phyloP scores from a whole-genome alignment of 2,888 invertebrate species.

The Linnaemya tessellans region DNA sequence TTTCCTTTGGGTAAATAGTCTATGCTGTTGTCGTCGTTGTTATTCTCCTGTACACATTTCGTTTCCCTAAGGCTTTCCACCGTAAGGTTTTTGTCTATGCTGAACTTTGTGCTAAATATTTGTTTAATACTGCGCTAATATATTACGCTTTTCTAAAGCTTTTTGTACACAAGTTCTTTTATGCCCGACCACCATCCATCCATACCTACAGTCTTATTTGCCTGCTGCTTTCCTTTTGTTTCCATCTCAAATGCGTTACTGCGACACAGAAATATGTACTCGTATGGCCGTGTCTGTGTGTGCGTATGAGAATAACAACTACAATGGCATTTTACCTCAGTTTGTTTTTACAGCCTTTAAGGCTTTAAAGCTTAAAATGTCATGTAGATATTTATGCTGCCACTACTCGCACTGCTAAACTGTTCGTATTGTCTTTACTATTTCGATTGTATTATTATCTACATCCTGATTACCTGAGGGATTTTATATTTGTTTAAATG shows the following conservation, averaged over 20 bases:
- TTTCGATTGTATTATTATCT: slow-evolving; percentile 56
- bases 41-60: slow-evolving; percentile 12
- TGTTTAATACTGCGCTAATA: slow-evolving; percentile 70
- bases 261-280: slow-evolving; percentile 9
- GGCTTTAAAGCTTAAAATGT: slow-evolving; percentile 69
- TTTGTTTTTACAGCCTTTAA: slow-evolving; percentile 48
- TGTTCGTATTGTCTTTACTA: neutral
- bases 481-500: slow-evolving; percentile 23
- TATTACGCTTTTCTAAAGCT: slow-evolving; percentile 63
- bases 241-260: slow-evolving; percentile 45
- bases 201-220: slow-evolving; percentile 26
- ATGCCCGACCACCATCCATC: neutral
- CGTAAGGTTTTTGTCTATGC: slow-evolving; percentile 72
- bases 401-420: neutral
- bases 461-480: slow-evolving; percentile 70
- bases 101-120: slow-evolving; percentile 72
- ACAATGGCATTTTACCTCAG: slow-evolving; percentile 40
- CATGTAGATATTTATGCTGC: slow-evolving; percentile 55
- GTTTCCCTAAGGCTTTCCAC: slow-evolving; percentile 39
- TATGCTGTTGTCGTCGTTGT: slow-evolving; percentile 14
- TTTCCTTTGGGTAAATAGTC: slow-evolving; percentile 32
- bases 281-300: no score
- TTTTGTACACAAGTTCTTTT: slow-evolving; percentile 51
- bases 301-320: neutral
- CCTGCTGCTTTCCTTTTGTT: slow-evolving; percentile 44